Percentiles rank a stretch among this genome's conserved stretches.
Conservation (phyloP, 2,888 invertebrate species). For the Mythimna pallens region DNA sequence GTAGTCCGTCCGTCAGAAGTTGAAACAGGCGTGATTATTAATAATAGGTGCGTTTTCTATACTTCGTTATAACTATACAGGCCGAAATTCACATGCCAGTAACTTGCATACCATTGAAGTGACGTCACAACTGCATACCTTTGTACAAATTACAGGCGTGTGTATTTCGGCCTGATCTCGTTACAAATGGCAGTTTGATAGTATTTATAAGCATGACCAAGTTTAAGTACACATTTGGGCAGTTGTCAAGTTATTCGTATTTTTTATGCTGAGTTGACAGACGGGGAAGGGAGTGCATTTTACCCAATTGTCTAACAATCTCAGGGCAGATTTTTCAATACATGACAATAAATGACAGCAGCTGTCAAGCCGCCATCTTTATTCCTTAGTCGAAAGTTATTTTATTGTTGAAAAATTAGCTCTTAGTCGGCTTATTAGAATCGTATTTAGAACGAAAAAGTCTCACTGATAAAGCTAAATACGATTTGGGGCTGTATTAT, state of each 20-base stretch:
- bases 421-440: neutral
- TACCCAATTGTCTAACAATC: neutral
- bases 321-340: neutral
- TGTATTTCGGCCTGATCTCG: neutral
- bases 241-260: neutral
- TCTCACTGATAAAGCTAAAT: neutral
- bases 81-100: too few species aligned
- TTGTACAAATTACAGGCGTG: too few species aligned
- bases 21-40: slow-evolving; percentile 49
- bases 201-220: neutral
- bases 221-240: neutral
- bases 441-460: neutral
- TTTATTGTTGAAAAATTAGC: too few species aligned
- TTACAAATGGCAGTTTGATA: slow-evolving; percentile 22
- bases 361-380: too few species aligned
- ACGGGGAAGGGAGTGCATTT: neutral
- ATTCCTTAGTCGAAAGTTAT: too few species aligned
- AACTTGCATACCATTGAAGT: too few species aligned
- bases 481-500: neutral
- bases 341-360: too few species aligned
- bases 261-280: too few species aligned
- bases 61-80: slow-evolving; percentile 18
- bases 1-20: slow-evolving; percentile 78
- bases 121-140: too few species aligned
- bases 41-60: slow-evolving; percentile 42